Base-by-base conservation (phyloP, 2,113 vertebrate genomes). In the Paracanthobrama guichenoti region DNA sequence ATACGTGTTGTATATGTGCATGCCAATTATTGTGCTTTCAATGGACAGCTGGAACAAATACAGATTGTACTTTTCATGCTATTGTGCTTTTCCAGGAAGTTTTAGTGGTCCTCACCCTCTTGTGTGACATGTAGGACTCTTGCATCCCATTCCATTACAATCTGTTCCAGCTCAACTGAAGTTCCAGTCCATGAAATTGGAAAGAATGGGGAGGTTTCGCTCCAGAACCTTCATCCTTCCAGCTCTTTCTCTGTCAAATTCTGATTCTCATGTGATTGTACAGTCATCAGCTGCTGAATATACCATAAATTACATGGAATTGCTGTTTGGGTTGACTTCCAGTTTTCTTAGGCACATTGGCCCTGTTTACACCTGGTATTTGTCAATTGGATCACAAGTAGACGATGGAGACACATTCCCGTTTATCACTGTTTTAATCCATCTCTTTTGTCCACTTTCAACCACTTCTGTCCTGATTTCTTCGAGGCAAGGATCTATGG, bases 161-260 rank as follows among this genome's bases (percentile, higher is more conserved):
- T 87, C 84, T 53, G 88, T 88, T 88, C 86, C 88, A 85, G 75
- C 80, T 88, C 83, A 87, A 55, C 69, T 85, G 83, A 87, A 80
- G 81, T 85, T 78, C 86, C 83, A 87, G 80, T 31, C 83, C 81
- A 87, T 87, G 62, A 87, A 88, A 88, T 88, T 81, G 74, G 53
- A 87, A 60, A 81, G 75, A 83, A 82, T 64, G 75, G 42, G 71
- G 39, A 42, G 82, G 14, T 53, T 79, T 82, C 10, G 13, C 42
- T 53, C 57, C 42, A 55, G 53, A 18, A 53, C 20, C 20, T 26
- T 62, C 73, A 35, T 66, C 46, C 67, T 79, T 50, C 75, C 62
- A 60, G 20, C 79, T 75, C 22, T 84, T 44, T 76, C 50, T 64
- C 26, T 64, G 26, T 81, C 83, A 55, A 3, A 39, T 24, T 53